Conservation (phyloP, 2,797 vertebrate genomes). For the Hoplostethus mediterraneus region DNA sequence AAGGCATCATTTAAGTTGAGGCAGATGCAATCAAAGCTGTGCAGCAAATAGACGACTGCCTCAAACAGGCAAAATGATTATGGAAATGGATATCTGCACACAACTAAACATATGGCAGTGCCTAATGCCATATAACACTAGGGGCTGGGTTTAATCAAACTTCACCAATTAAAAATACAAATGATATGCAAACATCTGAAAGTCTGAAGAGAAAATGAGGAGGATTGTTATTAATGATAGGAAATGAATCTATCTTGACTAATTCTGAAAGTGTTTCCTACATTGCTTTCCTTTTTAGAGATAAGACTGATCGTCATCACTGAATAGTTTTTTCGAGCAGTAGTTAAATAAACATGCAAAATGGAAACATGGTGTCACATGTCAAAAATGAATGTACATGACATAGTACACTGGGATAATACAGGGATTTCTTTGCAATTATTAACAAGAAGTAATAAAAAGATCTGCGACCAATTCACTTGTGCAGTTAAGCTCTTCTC, state of each 20-base stretch:
- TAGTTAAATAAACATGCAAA: slow-evolving; percentile 58
- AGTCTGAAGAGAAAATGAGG: slow-evolving; percentile 80
- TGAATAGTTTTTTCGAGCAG: slow-evolving; percentile 39
- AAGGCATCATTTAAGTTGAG: slow-evolving; percentile 81
- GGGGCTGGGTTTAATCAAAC: slow-evolving; percentile 89
- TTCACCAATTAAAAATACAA: slow-evolving; percentile 87
- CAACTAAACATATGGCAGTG: slow-evolving; percentile 83
- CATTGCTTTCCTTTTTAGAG: slow-evolving; percentile 59
- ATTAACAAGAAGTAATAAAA: background rate
- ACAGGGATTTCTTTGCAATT: slow-evolving; percentile 3
- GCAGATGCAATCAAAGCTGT: slow-evolving; percentile 84
- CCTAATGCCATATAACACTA: slow-evolving; percentile 86
- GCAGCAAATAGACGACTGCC: slow-evolving; percentile 69
- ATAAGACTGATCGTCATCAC: slow-evolving; percentile 71
- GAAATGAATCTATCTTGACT: slow-evolving; percentile 67
- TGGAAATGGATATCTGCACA: slow-evolving; percentile 83
- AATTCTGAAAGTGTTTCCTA: slow-evolving; percentile 76
- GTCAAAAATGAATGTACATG: slow-evolving; percentile 24
- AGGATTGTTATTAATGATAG: slow-evolving; percentile 85
- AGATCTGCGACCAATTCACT: background rate
- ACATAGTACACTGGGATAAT: background rate
- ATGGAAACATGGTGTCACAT: slow-evolving; percentile 20
- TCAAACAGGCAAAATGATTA: slow-evolving; percentile 84
- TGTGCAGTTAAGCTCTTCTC: background rate
- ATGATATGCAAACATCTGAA: slow-evolving; percentile 87